Evolutionary conservation across 2,888 invertebrate genomes (phyloP).

Genomic region (Pammene aurita): DNA sequence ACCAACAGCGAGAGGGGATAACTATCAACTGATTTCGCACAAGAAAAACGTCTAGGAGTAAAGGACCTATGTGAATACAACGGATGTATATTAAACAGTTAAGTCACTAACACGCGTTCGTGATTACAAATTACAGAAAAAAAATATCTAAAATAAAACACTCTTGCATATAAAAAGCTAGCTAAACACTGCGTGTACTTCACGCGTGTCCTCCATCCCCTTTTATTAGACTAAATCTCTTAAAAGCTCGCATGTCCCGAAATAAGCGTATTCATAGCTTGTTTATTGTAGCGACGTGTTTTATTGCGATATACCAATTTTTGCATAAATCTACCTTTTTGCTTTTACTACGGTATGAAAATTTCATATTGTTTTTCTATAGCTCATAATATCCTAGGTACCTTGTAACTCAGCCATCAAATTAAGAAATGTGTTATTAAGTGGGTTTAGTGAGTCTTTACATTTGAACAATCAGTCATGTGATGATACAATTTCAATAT

Average conservation of each 20-base stretch:
- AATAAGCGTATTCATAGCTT: constrained; percentile 41
- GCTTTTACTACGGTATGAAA: not conserved
- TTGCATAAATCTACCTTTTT: constrained; percentile 20
- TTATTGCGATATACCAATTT: constrained; percentile 30
- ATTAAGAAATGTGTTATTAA: too few species aligned
- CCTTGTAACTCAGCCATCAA: not conserved
- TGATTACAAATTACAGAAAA: not conserved
- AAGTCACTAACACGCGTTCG: too few species aligned
- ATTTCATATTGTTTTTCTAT: not conserved
- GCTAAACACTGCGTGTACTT: not conserved
- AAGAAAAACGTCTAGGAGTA: too few species aligned
- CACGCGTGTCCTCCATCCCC: constrained; percentile 22
- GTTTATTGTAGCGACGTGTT: constrained; percentile 41
- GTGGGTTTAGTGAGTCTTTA: too few species aligned
- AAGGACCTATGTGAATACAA: too few species aligned
- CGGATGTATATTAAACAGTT: too few species aligned
- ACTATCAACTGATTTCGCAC: not conserved
- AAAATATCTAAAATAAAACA: too few species aligned
- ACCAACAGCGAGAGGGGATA: not conserved
- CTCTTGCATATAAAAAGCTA: not conserved
- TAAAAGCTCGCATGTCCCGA: constrained; percentile 38
- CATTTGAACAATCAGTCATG: too few species aligned
- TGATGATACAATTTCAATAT: too few species aligned
- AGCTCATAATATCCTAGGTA: not conserved
- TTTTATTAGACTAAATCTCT: constrained; percentile 41